A percentile compares a stretch with the other conserved stretches of the same genome.
These are phyloP conservation scores for Scaeva pyrastri DNA, from an alignment of 2,888 invertebrate species.

Conservation along the genomic window DNA sequence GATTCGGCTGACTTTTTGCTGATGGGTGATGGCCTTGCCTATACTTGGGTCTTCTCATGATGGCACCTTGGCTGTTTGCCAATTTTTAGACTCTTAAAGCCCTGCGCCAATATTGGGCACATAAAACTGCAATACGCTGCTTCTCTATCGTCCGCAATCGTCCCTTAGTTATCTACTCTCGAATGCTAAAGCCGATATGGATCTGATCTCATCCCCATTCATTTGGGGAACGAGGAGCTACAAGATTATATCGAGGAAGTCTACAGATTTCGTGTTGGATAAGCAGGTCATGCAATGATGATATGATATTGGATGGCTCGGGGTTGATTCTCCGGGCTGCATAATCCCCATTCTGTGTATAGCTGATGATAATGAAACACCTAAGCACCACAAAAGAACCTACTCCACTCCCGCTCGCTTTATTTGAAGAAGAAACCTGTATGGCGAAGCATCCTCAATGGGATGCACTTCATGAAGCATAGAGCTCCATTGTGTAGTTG, in stretches of 20 bases:
- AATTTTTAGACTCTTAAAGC: conserved; percentile 57
- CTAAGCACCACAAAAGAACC: conserved; percentile 67
- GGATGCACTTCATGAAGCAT: conserved; percentile 61
- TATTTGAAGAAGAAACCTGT: conserved; percentile 60
- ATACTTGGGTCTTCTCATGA: conserved; percentile 21
- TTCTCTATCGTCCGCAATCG: not conserved
- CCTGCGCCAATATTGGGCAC: conserved; percentile 50
- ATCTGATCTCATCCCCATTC: conserved; percentile 26
- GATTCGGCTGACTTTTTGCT: conserved; percentile 50
- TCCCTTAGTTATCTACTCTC: conserved; percentile 40
- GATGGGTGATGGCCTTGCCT: conserved; percentile 15
- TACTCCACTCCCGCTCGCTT: conserved; percentile 29
- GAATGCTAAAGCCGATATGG: conserved; percentile 47
- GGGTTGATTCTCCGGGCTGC: conserved; percentile 60
- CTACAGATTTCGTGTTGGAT: conserved; percentile 71
- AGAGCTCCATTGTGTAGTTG: conserved; percentile 68
- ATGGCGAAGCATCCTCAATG: conserved; percentile 67
- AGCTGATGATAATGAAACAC: conserved; percentile 75
- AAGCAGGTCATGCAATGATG: conserved; percentile 72
- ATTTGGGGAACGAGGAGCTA: not conserved
- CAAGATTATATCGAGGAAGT: conserved; percentile 75
- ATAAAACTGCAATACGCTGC: conserved; percentile 52
- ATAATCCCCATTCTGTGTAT: conserved; percentile 57
- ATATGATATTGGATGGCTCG: conserved; percentile 72
- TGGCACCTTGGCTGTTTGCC: conserved; percentile 69